A percentile compares a stretch with the other conserved stretches of the same genome.
Conservation (phyloP, 1,140 invertebrate species). For the Dreissena rostriformis region DNA sequence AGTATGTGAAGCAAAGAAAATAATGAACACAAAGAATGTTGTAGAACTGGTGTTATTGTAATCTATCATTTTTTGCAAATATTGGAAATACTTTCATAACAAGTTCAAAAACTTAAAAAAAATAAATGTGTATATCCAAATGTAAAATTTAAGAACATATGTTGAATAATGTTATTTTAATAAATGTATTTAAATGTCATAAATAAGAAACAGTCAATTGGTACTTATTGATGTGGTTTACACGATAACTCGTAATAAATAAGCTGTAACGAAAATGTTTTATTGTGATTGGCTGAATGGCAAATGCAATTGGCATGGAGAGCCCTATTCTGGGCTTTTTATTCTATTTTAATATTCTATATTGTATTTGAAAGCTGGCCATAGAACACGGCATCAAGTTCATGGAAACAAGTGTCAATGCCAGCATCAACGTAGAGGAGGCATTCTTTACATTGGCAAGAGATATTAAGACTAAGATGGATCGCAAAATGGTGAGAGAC, state of each 20-base stretch:
- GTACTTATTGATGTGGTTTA: too few relatives aligned
- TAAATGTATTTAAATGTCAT: too few relatives aligned
- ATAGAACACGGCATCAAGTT: slow-evolving; percentile 98
- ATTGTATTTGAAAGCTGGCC: slow-evolving; percentile 91
- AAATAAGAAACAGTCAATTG: too few relatives aligned
- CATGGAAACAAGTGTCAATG: slow-evolving; percentile 99
- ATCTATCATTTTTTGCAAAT: neutral
- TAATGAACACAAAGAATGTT: neutral
- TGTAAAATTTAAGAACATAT: neutral
- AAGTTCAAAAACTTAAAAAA: neutral
- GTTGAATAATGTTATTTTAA: too few relatives aligned
- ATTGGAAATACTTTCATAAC: neutral
- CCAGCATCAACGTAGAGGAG: slow-evolving; percentile 98
- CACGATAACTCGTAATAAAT: too few relatives aligned
- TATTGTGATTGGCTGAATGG: too few relatives aligned
- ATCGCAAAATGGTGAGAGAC: slow-evolving; percentile 73
- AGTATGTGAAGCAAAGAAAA: too few relatives aligned
- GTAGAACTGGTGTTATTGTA: neutral
- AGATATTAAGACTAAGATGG: slow-evolving; percentile 87
- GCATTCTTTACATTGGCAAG: slow-evolving; percentile 94
- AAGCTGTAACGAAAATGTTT: too few relatives aligned
- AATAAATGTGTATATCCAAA: neutral
- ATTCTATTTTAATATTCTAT: neutral
- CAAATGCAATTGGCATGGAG: too few relatives aligned
- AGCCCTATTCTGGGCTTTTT: neutral